These are phyloP conservation scores for Clanis bilineata DNA, from an alignment of 2,888 invertebrate species.

Conservation along the genomic window DNA sequence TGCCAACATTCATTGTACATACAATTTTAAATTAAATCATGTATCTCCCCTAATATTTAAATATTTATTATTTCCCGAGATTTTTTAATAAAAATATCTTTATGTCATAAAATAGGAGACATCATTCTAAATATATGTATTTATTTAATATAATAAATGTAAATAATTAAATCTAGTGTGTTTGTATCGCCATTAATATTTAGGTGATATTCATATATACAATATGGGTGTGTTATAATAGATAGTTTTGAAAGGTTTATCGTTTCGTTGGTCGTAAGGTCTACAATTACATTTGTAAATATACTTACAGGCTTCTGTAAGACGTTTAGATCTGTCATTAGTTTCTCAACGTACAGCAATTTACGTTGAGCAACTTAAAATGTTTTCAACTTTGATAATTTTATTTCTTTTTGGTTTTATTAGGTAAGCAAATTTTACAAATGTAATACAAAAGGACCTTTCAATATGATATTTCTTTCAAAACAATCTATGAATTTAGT, in stretches of 20 bases:
- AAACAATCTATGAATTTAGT: not conserved
- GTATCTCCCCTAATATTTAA: not conserved
- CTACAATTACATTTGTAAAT: no score
- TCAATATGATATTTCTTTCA: not conserved
- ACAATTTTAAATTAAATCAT: not conserved
- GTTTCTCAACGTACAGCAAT: no score
- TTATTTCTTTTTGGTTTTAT: no score
- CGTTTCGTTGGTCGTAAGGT: not conserved
- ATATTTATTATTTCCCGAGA: conserved; percentile 4
- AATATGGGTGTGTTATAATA: not conserved
- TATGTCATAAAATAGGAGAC: conserved; percentile 6
- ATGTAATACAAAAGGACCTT: not conserved
- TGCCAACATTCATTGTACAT: not conserved
- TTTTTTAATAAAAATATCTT: conserved; percentile 17
- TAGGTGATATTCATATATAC: conserved; percentile 12
- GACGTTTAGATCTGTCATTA: no score
- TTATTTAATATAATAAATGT: conserved; percentile 8
- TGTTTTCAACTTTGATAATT: no score
- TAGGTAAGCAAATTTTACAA: no score
- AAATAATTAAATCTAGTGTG: conserved; percentile 5
- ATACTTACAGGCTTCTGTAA: no score
- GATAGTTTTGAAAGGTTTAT: conserved; percentile 4
- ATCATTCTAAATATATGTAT: conserved; percentile 13
- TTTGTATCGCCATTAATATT: conserved; percentile 13
- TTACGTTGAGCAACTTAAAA: no score